Evolutionary conservation across 2,797 vertebrate species (phyloP).

Genomic region (Gambusia yucatana): DNA sequence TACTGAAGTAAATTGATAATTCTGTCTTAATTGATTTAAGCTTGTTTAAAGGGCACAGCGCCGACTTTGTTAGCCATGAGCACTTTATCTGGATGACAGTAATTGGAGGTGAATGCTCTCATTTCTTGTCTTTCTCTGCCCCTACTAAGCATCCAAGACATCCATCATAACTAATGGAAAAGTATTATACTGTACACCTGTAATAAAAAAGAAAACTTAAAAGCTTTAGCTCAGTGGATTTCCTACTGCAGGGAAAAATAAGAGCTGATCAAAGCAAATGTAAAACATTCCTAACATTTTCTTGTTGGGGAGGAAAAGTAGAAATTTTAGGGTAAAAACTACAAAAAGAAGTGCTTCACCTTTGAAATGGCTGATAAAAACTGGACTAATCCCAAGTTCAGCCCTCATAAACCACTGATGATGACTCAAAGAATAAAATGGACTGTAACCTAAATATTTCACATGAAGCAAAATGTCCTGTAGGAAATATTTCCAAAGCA

Average conservation of each 20-base stretch:
- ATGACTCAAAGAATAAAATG: not conserved
- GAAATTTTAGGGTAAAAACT: not conserved
- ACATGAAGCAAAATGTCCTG: not conserved
- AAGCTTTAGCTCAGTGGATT: not conserved
- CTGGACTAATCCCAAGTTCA: not conserved
- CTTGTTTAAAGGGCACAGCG: constrained; percentile 61
- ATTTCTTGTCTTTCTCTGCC: constrained; percentile 54
- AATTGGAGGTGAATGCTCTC: constrained; percentile 69
- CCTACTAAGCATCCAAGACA: constrained; percentile 36
- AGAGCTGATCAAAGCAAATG: not conserved
- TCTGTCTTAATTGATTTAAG: constrained; percentile 75
- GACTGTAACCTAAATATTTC: not conserved
- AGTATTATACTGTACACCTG: constrained; percentile 19
- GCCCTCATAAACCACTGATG: not conserved
- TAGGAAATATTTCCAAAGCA: not conserved
- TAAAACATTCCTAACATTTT: not conserved
- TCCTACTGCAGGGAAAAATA: not conserved
- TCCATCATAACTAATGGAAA: constrained; percentile 49
- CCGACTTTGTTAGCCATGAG: constrained; percentile 53
- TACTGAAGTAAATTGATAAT: constrained; percentile 73
- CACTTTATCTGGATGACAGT: constrained; percentile 61
- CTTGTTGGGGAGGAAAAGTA: too few species aligned
- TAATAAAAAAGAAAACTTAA: constrained; percentile 4
- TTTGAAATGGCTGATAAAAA: not conserved
- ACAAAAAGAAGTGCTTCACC: not conserved